phyloP scores from a whole-genome alignment of 53 echinoderm and acorn worm species.

The Holothuria leucospilota region DNA sequence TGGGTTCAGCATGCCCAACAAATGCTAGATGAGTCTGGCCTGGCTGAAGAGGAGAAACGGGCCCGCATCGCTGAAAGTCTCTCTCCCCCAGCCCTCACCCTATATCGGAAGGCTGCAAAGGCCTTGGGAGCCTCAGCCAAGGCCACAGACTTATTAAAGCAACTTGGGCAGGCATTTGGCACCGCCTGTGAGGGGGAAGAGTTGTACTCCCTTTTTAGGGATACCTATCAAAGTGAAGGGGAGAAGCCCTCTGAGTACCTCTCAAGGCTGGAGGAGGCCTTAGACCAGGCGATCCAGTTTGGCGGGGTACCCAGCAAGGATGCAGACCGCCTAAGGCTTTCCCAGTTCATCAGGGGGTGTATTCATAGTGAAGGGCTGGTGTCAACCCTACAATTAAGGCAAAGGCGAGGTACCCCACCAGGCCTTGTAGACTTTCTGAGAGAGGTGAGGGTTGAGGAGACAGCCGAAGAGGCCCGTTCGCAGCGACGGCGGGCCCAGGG shows the following conservation, averaged over 20 bases:
- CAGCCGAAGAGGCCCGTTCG: neutral
- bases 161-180: slow-evolving; percentile 54
- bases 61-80: slow-evolving; percentile 49
- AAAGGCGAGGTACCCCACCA: neutral
- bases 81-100: slow-evolving; percentile 56
- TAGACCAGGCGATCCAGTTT: slow-evolving; percentile 49
- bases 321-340: slow-evolving; percentile 44
- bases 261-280: slow-evolving; percentile 23
- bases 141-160: slow-evolving; percentile 33
- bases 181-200: slow-evolving; percentile 62
- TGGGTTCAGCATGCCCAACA: slow-evolving; percentile 45
- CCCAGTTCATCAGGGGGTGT: slow-evolving; percentile 54
- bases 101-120: slow-evolving; percentile 42
- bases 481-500: neutral
- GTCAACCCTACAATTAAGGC: neutral
- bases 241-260: slow-evolving; percentile 56
- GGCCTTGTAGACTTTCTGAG: neutral
- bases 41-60: slow-evolving; percentile 33
- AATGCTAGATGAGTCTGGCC: slow-evolving; percentile 30
- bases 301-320: slow-evolving; percentile 46
- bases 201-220: slow-evolving; percentile 54
- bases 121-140: slow-evolving; percentile 16
- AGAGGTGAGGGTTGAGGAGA: neutral
- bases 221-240: slow-evolving; percentile 45
- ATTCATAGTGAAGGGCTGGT: slow-evolving; percentile 39